Conservation (phyloP, 2,888 invertebrate species). For the Drosophila mimica region DNA sequence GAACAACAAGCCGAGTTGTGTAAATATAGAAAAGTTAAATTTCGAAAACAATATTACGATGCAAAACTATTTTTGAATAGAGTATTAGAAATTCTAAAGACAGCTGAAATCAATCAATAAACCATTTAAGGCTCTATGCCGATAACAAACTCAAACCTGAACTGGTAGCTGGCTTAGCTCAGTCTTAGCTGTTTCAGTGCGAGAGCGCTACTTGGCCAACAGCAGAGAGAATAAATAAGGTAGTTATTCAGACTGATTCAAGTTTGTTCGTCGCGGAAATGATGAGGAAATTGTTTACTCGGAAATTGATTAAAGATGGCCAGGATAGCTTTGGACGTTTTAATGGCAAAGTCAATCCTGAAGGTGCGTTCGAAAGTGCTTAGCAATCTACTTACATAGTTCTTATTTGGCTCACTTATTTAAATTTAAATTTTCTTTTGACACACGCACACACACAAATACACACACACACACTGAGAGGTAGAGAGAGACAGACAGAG, state of each 20-base stretch:
- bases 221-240: conserved; percentile 8
- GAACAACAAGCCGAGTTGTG: neutral
- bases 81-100: neutral
- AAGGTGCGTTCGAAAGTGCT: conserved; percentile 26
- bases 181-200: neutral
- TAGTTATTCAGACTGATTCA: conserved; percentile 16
- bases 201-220: neutral
- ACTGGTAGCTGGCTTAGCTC: neutral
- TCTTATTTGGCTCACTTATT: conserved; percentile 51
- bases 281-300: conserved; percentile 69
- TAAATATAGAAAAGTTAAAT: neutral
- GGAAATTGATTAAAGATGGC: conserved; percentile 73
- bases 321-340: conserved; percentile 35
- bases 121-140: neutral
- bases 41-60: neutral
- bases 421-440: conserved; percentile 58
- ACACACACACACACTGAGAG: neutral
- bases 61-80: neutral
- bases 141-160: neutral
- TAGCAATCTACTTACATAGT: conserved; percentile 13
- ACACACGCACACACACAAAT: conserved; percentile 10
- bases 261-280: conserved; percentile 56
- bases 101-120: neutral
- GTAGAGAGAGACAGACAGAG: neutral
- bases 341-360: conserved; percentile 57